Conservation (phyloP, 2,888 invertebrate species). For the Serripes groenlandicus region DNA sequence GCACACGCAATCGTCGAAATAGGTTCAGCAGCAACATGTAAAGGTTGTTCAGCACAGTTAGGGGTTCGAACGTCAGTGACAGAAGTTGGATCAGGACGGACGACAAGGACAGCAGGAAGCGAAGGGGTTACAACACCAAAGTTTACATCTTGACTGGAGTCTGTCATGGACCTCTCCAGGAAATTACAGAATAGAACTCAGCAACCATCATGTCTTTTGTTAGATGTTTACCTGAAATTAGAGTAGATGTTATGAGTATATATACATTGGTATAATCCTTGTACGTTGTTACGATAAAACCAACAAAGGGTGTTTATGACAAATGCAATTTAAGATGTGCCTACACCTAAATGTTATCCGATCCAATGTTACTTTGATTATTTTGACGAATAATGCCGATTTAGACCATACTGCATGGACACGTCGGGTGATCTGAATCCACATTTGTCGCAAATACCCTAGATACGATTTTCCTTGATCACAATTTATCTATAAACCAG, state of each 20-base stretch:
- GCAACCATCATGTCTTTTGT: not conserved
- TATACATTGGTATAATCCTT: no score
- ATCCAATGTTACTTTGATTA: no score
- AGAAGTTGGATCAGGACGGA: conserved; percentile 1
- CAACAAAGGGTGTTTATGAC: no score
- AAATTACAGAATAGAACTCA: not conserved
- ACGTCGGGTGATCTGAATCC: no score
- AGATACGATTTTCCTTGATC: no score
- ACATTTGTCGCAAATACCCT: no score
- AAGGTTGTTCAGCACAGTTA: conserved; percentile 18
- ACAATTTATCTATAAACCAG: no score
- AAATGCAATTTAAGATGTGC: no score
- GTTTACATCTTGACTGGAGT: conserved; percentile 48
- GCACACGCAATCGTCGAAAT: not conserved
- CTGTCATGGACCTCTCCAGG: conserved; percentile 42
- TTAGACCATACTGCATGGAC: no score
- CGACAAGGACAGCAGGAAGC: conserved; percentile 34
- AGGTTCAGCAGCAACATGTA: conserved; percentile 4
- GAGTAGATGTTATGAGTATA: not conserved
- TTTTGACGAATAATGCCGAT: no score
- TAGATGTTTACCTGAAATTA: not conserved
- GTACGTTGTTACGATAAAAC: no score
- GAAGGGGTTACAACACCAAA: conserved; percentile 41
- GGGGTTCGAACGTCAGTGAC: conserved; percentile 2
- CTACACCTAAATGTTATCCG: no score